These are phyloP conservation scores for Globia sparganii DNA, from an alignment of 2,888 invertebrate species.

Conservation along the genomic window DNA sequence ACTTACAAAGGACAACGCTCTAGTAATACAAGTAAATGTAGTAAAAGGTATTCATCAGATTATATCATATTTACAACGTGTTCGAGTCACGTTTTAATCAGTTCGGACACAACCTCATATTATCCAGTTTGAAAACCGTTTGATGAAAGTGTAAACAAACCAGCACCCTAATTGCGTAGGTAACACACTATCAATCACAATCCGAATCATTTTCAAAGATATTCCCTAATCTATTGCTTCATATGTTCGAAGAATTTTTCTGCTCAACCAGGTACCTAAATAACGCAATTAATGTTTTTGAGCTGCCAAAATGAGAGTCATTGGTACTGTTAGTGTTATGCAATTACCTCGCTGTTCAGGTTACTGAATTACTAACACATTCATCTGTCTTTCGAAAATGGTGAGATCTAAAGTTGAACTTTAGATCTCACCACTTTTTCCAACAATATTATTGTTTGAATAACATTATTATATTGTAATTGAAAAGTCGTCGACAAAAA, in stretches of 20 bases:
- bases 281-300: not conserved
- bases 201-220: not conserved
- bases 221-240: not conserved
- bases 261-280: no score
- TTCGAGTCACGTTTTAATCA: not conserved
- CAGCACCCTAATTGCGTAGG: not conserved
- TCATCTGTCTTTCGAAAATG: not conserved
- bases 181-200: not conserved
- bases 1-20: not conserved
- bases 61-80: not conserved
- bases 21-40: not conserved
- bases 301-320: not conserved
- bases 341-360: not conserved
- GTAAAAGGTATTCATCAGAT: not conserved
- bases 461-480: not conserved
- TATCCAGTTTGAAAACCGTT: conserved; percentile 19
- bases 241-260: no score
- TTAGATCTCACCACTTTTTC: not conserved
- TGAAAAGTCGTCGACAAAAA: not conserved
- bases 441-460: not conserved
- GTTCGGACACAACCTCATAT: not conserved
- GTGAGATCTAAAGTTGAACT: no score
- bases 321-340: not conserved
- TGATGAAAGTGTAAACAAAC: conserved; percentile 3
- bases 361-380: not conserved